Percentiles rank a stretch among this genome's conserved stretches.
These are phyloP conservation scores for Perizoma flavofasciatum DNA, from an alignment of 2,888 invertebrate genomes.

Conservation along the genomic window DNA sequence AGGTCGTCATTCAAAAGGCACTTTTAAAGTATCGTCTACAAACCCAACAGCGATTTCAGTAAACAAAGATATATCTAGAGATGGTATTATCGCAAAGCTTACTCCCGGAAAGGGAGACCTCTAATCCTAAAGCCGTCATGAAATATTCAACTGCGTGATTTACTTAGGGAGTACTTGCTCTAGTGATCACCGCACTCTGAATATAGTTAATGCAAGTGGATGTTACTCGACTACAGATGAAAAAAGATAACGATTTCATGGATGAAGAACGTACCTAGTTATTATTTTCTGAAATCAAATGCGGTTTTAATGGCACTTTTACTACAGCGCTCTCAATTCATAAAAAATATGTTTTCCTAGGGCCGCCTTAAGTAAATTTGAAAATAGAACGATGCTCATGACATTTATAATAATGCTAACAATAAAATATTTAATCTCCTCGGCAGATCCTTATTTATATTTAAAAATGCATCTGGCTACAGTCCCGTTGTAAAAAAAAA, in stretches of 20 bases:
- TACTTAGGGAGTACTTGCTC: slow-evolving; percentile 19
- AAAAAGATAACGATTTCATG: neutral
- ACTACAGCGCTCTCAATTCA: too few relatives aligned
- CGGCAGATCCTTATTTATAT: too few relatives aligned
- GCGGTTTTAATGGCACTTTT: too few relatives aligned
- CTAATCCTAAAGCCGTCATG: slow-evolving; percentile 13
- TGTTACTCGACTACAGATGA: neutral
- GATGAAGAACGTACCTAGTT: too few relatives aligned
- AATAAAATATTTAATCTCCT: too few relatives aligned
- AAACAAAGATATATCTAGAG: slow-evolving; percentile 1
- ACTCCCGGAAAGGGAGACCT: slow-evolving; percentile 4
- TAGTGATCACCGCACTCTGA: slow-evolving; percentile 8
- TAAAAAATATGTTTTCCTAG: too few relatives aligned
- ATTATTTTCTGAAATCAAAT: too few relatives aligned
- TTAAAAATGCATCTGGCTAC: too few relatives aligned
- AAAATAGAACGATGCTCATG: too few relatives aligned
- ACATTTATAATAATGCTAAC: too few relatives aligned
- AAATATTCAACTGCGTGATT: slow-evolving; percentile 20
- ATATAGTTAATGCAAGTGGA: slow-evolving; percentile 17
- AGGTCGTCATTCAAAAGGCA: neutral
- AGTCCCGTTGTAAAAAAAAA: too few relatives aligned
- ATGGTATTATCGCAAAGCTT: slow-evolving; percentile 17
- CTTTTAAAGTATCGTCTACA: neutral
- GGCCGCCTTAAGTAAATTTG: too few relatives aligned
- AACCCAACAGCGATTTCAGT: neutral